Conservation (phyloP, 2,888 invertebrate species). For the Melanotus villosus region DNA sequence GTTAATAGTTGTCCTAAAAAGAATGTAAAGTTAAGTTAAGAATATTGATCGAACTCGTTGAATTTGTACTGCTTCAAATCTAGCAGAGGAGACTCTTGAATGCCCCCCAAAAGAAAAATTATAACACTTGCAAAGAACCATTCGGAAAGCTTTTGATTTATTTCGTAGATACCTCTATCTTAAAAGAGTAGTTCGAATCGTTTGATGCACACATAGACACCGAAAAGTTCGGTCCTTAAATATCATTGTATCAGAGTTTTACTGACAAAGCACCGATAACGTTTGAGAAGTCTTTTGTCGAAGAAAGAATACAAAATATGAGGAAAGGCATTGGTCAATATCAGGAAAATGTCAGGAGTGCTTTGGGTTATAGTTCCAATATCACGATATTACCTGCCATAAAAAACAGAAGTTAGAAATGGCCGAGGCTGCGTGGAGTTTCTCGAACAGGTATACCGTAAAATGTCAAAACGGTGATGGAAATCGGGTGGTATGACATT, state of each 20-base stretch:
- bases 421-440: constrained; percentile 38
- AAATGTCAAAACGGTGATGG: constrained; percentile 65
- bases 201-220: too few relatives aligned
- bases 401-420: constrained; percentile 46
- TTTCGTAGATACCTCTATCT: background rate
- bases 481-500: constrained; percentile 64
- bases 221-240: constrained; percentile 3
- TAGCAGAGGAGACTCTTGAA: too few relatives aligned
- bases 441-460: constrained; percentile 59
- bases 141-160: background rate
- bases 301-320: constrained; percentile 32
- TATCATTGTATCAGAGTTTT: constrained; percentile 16
- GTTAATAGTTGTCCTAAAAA: too few relatives aligned
- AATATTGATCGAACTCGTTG: too few relatives aligned
- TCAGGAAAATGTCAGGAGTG: constrained; percentile 33
- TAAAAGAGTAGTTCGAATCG: too few relatives aligned
- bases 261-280: constrained; percentile 10
- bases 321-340: constrained; percentile 31
- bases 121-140: too few relatives aligned
- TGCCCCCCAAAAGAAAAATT: too few relatives aligned
- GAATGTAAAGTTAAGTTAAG: too few relatives aligned
- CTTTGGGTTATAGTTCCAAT: constrained; percentile 44
- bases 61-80: too few relatives aligned
- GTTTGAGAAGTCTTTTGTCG: constrained; percentile 11
- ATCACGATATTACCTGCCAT: constrained; percentile 46